Base-by-base conservation (phyloP, 2,113 vertebrate species). In the Eolophus roseicapilla region DNA sequence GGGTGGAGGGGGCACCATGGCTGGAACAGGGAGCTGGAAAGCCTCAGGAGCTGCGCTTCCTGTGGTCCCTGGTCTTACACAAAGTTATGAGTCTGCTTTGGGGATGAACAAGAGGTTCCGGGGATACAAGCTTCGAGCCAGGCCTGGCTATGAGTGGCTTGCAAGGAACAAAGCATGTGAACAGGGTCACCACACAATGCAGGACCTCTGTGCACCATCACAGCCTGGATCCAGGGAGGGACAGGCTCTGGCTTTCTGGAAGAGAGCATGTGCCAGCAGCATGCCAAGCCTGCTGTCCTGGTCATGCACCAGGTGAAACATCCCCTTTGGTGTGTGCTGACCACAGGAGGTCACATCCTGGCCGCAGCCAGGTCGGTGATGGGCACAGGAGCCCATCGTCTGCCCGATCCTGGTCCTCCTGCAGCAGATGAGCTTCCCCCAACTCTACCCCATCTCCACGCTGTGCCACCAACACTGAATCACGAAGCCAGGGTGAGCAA, bases 391-490 rank as follows among this genome's bases (percentile, higher is more conserved):
- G 13, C 57, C 57, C 33, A 10, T 35, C 33, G 14, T 59, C 57
- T 35, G 13, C 57, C 57, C 33, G 15, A 33, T 35, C 57, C 78
- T 28, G 62, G n/a, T 49, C 20, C 14, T 55, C 27, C n/a, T 17
- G 31, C 47, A 29, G 49, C 3, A 4, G 41, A 15, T n/a, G 49
- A 77, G 11, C 21, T 28, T 28, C n/a, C 47, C 47, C 27, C 9
- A 1, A 43, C 15, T 28, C 43, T 37, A 1, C 13, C 52, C 37
- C 3, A 1, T 23, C 35, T 7, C 3, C 19, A 0, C 7, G 1
- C 47, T 35, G n/a, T 4, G 2, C 44, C 35, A 19, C 85, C 67
- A 46, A n/a, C 50, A 28, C 53, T 59, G 92, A 93, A 17, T 95
- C 85, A 35, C 0, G 25, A 27, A 52, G 67, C 33, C 2, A 6